These are phyloP conservation scores for Scolopax mira DNA, from an alignment of 2,113 vertebrate species.

Conservation along the genomic window DNA sequence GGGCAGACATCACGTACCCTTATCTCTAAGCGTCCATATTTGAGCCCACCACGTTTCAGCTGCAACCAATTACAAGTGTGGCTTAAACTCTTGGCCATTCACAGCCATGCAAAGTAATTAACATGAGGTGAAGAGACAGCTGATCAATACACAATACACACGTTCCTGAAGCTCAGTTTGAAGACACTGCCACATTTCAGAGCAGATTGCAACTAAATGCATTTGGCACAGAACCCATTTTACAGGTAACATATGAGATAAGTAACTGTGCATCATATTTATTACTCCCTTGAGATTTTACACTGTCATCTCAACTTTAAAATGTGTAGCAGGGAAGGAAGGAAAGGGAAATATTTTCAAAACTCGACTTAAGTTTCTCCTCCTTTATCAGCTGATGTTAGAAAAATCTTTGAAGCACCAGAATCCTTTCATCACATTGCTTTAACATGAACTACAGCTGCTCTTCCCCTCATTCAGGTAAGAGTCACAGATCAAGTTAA, in stretches of 20 bases:
- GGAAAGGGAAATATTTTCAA: not conserved
- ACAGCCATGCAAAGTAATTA: not conserved
- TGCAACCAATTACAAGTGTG: accelerated
- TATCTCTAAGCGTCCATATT: not conserved
- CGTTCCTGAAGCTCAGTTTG: not conserved
- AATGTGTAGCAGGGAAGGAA: not conserved
- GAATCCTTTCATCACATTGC: not conserved
- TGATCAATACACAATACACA: not conserved
- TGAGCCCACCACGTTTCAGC: not conserved
- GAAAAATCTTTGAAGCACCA: not conserved
- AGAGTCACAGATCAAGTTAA: not conserved
- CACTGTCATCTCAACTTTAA: not conserved
- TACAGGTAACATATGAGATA: not conserved
- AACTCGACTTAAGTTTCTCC: not conserved
- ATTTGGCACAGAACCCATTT: not conserved
- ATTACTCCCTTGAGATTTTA: not conserved
- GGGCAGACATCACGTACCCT: accelerated
- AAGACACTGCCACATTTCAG: not conserved
- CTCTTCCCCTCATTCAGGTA: not conserved
- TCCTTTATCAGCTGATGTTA: not conserved
- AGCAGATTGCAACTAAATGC: not conserved
- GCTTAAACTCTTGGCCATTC: not conserved
- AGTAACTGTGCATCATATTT: not conserved
- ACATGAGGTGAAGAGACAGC: not conserved
- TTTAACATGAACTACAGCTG: not conserved